These are phyloP conservation scores for Steromphala cineraria DNA, from an alignment of 2,888 invertebrate species.

Conservation along the genomic window DNA sequence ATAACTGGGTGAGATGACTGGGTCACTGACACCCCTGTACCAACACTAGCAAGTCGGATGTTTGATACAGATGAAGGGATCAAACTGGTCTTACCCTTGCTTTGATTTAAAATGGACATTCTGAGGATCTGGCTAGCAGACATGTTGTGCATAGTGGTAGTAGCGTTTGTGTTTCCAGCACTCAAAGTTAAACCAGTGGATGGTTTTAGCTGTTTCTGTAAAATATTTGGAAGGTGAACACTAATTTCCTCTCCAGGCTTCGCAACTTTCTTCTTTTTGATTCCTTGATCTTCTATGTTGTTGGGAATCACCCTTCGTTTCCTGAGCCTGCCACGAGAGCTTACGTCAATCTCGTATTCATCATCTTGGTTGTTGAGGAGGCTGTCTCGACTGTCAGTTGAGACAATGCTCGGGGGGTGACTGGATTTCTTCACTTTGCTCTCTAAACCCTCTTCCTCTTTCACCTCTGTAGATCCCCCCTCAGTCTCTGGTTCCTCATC, in stretches of 20 bases:
- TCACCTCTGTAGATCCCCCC: constrained; percentile 33
- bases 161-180: background rate
- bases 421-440: constrained; percentile 25
- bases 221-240: constrained; percentile 31
- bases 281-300: constrained; percentile 62
- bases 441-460: constrained; percentile 34
- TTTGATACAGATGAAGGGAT: background rate
- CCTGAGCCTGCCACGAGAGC: constrained; percentile 66
- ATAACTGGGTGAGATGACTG: constrained; percentile 52
- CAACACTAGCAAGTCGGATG: background rate
- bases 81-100: background rate
- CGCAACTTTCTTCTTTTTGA: constrained; percentile 51
- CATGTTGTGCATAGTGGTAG: background rate
- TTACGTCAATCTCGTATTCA: constrained; percentile 59
- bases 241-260: constrained; percentile 31
- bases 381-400: constrained; percentile 27
- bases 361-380: constrained; percentile 22
- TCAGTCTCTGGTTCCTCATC: constrained; percentile 44
- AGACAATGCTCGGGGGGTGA: background rate
- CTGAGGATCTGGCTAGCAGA: constrained; percentile 20
- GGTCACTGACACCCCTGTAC: background rate
- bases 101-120: constrained; percentile 14
- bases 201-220: constrained; percentile 22
- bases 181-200: background rate
- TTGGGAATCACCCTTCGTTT: constrained; percentile 69